Evolutionary conservation across 2,797 vertebrate species (phyloP), one percentile per base, ranked within the genome.

Genomic region (Agapornis canus): DNA sequence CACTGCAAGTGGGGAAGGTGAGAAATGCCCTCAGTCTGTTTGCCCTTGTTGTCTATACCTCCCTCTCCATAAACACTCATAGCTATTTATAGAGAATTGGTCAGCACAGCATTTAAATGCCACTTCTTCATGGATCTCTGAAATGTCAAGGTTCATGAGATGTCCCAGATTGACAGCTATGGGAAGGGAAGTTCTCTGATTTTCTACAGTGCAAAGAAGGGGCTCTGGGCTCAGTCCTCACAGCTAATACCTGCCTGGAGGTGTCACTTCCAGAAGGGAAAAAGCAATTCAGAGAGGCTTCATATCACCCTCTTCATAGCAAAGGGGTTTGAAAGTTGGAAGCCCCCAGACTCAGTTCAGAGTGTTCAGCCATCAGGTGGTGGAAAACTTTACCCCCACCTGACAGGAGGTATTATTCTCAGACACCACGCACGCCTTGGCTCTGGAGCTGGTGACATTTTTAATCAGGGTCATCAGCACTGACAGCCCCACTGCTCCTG

Each of bases 381-480:
- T 61, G 22, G 71, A 64, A 95, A 93, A 90, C 48, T 91, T 94
- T 32, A 14, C 71, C 90, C 60, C 42, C 1, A 2, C 63, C 83
- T 94, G 94, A 90, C 87, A 92, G 45, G 18, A 73, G 0, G 0
- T 27, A 82, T 89, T 92, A 91, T 89, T 92, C 92, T 88, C 82
- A 94, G 85, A 64, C 35, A 35, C 43, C 14, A 5, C 14, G 15
- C 0, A 2, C 49, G 35, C n/a, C 35, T 45, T 73, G 42, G 43
- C 42, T 73, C 80, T 20, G 37, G 45, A 88, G 82, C 47, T 73
- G 43, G 82, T 93, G 95, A 93, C 94, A 86, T 86, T 92, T 95
- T 86, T 80, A 96, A 94, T 96, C 86, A 96, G 92, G 89, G 88
- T 92, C 82, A 92, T 94, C 91, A 94, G 73, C 45, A 79, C 80